Evolutionary conservation across 2,888 invertebrate genomes (phyloP).

Genomic region (Scaptomyza flava): DNA sequence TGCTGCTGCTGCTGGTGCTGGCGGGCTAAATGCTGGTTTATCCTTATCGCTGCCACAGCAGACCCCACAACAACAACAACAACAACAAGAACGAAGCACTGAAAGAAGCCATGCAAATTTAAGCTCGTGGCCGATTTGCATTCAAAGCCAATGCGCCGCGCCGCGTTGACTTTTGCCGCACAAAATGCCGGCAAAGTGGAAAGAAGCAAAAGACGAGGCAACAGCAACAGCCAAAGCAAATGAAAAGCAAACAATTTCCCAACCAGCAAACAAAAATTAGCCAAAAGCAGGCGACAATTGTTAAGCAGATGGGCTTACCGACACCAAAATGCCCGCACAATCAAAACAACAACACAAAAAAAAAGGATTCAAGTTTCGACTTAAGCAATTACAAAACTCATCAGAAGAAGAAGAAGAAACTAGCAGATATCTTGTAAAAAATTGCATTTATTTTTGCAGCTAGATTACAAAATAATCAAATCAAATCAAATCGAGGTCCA

Average conservation of each 20-base stretch:
- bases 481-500: no score
- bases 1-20: constrained; percentile 7
- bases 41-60: constrained; percentile 53
- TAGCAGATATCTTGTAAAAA: no score
- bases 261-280: constrained; percentile 50
- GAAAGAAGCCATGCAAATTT: constrained; percentile 67
- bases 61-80: constrained; percentile 30
- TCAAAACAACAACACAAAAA: background rate
- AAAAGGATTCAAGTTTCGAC: constrained; percentile 6
- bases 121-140: constrained; percentile 70
- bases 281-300: constrained; percentile 45
- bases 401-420: background rate
- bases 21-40: constrained; percentile 40
- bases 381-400: constrained; percentile 1
- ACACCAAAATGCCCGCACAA: constrained; percentile 6
- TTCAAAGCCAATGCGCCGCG: constrained; percentile 73
- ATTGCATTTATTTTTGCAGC: no score
- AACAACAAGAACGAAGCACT: constrained; percentile 15
- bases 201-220: background rate
- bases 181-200: constrained; percentile 12
- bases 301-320: constrained; percentile 33
- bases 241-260: constrained; percentile 69
- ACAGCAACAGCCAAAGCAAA: constrained; percentile 39
- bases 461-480: no score
- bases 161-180: constrained; percentile 70